Conservation (phyloP, 2,797 vertebrate species). For the Hydrolagus colliei region DNA sequence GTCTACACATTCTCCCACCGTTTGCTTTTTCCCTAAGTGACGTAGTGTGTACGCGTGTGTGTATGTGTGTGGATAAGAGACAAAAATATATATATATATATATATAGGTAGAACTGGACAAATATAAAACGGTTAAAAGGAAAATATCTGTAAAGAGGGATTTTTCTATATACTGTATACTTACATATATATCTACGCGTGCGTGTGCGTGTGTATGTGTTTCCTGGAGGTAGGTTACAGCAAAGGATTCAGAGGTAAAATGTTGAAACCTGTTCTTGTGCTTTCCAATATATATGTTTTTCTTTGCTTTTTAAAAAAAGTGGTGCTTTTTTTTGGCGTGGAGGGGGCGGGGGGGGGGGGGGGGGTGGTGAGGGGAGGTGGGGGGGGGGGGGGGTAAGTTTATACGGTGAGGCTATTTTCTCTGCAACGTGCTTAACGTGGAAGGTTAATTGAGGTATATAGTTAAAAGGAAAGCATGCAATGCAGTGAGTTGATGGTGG, state of each 20-base stretch:
- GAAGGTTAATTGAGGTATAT: slow-evolving; percentile 40
- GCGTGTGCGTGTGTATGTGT: too few species aligned
- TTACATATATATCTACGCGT: slow-evolving; percentile 46
- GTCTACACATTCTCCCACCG: not conserved
- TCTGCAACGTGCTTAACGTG: slow-evolving; percentile 44
- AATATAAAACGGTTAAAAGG: slow-evolving; percentile 59
- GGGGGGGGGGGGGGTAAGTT: too few species aligned
- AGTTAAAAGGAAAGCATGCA: slow-evolving; percentile 42
- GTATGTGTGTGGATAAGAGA: too few species aligned
- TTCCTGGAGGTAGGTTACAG: slow-evolving; percentile 57
- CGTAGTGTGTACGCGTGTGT: not conserved
- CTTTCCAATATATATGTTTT: too few species aligned
- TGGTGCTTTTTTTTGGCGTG: slow-evolving; percentile 26
- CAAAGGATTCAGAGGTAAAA: slow-evolving; percentile 53
- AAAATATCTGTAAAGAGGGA: slow-evolving; percentile 44
- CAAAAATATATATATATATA: slow-evolving; percentile 39
- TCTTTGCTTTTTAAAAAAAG: too few species aligned
- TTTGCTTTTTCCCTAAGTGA: not conserved
- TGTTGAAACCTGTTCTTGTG: slow-evolving; percentile 45
- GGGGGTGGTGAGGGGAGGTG: too few species aligned
- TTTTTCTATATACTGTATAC: slow-evolving; percentile 39
- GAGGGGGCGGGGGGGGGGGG: too few species aligned
- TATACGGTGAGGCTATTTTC: slow-evolving; percentile 25
- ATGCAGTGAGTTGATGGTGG: slow-evolving; percentile 48
- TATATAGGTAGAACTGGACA: too few species aligned